These are phyloP conservation scores for Phoenoteleia sp. DNA, from an alignment of 2,888 invertebrate genomes.

Conservation along the genomic window DNA sequence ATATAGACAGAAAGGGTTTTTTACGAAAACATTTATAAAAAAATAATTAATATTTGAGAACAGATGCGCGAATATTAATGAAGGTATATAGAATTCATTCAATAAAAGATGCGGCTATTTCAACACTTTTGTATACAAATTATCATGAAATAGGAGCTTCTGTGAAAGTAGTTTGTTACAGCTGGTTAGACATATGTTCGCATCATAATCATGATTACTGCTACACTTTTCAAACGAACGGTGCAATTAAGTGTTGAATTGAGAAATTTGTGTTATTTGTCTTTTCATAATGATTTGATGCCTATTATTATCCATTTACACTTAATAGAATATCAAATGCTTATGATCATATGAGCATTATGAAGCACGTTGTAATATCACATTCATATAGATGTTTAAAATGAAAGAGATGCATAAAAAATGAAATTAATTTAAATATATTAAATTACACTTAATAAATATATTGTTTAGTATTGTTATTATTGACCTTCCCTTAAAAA, in stretches of 20 bases:
- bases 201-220: constrained; percentile 77
- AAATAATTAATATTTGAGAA: constrained; percentile 5
- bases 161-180: constrained; percentile 77
- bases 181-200: constrained; percentile 81
- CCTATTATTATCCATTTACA: constrained; percentile 16
- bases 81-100: background rate
- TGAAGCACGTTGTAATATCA: too few relatives aligned
- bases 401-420: too few relatives aligned
- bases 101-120: background rate
- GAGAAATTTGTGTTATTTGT: constrained; percentile 56
- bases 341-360: too few relatives aligned
- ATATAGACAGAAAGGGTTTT: background rate
- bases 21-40: background rate
- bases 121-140: constrained; percentile 28
- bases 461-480: too few relatives aligned
- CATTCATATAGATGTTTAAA: too few relatives aligned
- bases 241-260: constrained; percentile 75
- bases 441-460: too few relatives aligned
- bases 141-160: constrained; percentile 24
- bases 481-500: too few relatives aligned
- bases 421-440: too few relatives aligned
- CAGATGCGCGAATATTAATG: constrained; percentile 4
- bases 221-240: constrained; percentile 77
- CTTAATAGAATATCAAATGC: constrained; percentile 27
- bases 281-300: constrained; percentile 9